These are phyloP conservation scores for Glyphotaelius pellucidus DNA, from an alignment of 2,888 invertebrate genomes.

Conservation along the genomic window DNA sequence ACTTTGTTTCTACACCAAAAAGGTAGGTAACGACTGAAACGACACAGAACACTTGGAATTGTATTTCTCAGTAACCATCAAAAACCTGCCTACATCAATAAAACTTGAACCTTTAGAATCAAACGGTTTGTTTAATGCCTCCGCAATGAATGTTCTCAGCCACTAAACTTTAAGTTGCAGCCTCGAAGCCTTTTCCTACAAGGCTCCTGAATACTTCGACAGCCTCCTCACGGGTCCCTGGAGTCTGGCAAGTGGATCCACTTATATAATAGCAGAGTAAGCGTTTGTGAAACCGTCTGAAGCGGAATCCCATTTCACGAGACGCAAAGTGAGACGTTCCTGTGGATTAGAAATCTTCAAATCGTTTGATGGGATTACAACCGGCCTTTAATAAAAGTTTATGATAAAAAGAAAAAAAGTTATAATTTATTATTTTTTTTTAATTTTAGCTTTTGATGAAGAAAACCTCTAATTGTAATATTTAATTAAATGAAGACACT, in stretches of 20 bases:
- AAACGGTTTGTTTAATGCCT: background rate
- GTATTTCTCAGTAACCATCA: background rate
- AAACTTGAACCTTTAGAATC: background rate
- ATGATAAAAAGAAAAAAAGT: background rate
- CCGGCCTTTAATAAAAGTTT: background rate
- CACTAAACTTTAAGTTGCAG: background rate
- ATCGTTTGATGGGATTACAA: conserved; percentile 39
- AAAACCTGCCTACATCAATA: background rate
- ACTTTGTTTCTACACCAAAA: background rate
- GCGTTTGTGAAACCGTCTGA: conserved; percentile 32
- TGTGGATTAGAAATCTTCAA: background rate
- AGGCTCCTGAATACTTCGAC: background rate
- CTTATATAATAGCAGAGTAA: conserved; percentile 36
- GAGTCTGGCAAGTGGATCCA: conserved; percentile 27
- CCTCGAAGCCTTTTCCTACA: background rate
- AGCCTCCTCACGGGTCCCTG: conserved; percentile 7
- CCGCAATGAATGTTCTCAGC: background rate
- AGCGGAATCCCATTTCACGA: conserved; percentile 26
- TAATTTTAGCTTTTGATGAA: background rate
- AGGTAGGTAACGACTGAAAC: background rate
- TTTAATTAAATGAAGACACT: no score
- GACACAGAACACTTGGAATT: background rate
- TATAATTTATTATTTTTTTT: background rate
- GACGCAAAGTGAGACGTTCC: conserved; percentile 23
- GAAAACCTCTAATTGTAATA: no score